A percentile compares a stretch with the other conserved stretches of the same genome.
These are phyloP conservation scores for Pangasius sanitwongsei DNA, from an alignment of 2,797 vertebrate species.

Conservation along the genomic window DNA sequence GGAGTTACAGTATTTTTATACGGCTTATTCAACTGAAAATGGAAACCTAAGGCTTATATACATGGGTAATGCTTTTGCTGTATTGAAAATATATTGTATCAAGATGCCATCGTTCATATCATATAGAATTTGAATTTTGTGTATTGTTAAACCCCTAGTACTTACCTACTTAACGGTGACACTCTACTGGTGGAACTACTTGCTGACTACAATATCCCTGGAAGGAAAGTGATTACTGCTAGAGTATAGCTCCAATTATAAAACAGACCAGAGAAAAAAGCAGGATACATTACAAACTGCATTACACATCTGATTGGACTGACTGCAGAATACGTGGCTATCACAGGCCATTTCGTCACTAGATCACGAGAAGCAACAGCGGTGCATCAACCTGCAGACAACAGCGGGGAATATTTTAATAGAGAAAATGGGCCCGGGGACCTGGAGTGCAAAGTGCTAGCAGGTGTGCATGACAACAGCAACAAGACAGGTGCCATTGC, in stretches of 20 bases:
- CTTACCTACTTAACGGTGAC: neutral
- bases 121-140: neutral
- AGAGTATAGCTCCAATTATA: neutral
- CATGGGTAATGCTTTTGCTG: neutral
- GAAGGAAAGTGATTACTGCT: neutral
- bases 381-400: neutral
- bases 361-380: no score
- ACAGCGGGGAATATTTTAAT: neutral
- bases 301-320: neutral
- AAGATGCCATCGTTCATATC: neutral
- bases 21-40: neutral
- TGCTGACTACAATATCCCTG: neutral
- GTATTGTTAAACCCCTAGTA: neutral
- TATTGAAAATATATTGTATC: no score
- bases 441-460: slow-evolving; percentile 1
- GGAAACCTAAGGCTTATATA: neutral
- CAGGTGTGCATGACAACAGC: slow-evolving; percentile 17
- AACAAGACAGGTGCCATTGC: neutral
- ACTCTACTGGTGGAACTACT: neutral
- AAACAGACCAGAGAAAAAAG: neutral
- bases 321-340: neutral
- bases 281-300: neutral
- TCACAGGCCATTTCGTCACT: neutral
- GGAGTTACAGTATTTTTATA: neutral
- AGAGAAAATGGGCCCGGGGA: neutral